These are phyloP conservation scores for Trichonephila clavata DNA, from an alignment of 1,140 invertebrate species.

Conservation along the genomic window DNA sequence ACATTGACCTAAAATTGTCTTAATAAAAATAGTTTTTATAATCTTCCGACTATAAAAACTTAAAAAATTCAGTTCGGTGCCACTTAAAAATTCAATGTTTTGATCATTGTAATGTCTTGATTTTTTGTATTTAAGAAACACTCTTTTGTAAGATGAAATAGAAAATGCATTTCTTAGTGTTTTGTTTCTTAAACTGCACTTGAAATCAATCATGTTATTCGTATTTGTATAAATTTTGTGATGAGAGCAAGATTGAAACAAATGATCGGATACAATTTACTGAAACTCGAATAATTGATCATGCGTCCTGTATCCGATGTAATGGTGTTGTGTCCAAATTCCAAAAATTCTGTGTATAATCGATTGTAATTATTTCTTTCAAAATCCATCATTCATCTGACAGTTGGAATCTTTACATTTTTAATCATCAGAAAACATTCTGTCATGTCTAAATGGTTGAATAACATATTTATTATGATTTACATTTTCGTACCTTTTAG, in stretches of 20 bases:
- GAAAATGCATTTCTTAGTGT: not conserved
- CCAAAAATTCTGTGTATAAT: not conserved
- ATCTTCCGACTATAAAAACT: not conserved
- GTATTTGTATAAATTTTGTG: constrained; percentile 7
- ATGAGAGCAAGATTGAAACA: not conserved
- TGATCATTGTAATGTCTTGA: constrained; percentile 33
- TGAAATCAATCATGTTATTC: constrained; percentile 33
- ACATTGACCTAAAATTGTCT: too few species aligned
- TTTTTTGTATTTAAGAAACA: not conserved
- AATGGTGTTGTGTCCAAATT: not conserved
- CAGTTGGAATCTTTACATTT: constrained; percentile 25
- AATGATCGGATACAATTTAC: not conserved
- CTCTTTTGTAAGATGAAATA: constrained; percentile 21
- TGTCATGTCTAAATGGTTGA: constrained; percentile 49
- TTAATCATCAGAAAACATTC: constrained; percentile 19
- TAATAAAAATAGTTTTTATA: too few species aligned
- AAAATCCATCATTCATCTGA: constrained; percentile 40
- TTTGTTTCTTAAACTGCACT: not conserved
- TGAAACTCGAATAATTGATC: not conserved
- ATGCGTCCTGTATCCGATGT: not conserved
- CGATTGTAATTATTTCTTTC: not conserved
- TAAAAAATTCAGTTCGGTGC: not conserved
- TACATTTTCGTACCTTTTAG: constrained; percentile 15
- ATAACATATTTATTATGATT: not conserved
- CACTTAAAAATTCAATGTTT: constrained; percentile 29